Base-by-base conservation (phyloP, 2,888 invertebrate genomes). In the Drosophila melanosoma region DNA sequence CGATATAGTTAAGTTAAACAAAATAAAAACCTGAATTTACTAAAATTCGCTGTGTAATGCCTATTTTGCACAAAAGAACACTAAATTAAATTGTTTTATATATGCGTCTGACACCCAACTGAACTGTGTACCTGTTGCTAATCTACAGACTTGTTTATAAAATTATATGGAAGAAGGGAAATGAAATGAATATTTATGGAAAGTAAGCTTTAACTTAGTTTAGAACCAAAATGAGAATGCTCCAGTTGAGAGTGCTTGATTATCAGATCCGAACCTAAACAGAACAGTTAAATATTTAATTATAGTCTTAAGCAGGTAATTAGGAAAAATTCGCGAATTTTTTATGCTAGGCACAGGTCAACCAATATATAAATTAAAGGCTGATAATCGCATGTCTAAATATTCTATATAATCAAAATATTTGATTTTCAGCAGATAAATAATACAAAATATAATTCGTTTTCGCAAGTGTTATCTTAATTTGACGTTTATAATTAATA, bases 41-140 rank as follows among this genome's bases (percentile, higher is more conserved):
- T 26, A 0, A 63, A 56, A 62, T 4, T 17, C 52, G 74, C 45
- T 23, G 2, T 10, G 59, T 79, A 77, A 79, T 64, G 81, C 57
- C 33, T 3, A 60, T 38, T 54, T 17, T 54, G 81, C 77, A 65
- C 10, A 59, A 26, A 26, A 12, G 10, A 59, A 42, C n/a, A 49
- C 45, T 0, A 36, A 32, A 52, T 17, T 29, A n/a, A 32, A n/a
- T 23, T 20, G 1, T 2, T 26, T 17, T 12, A 53, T 2, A 29
- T n/a, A 48, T 26, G 23, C 26, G 63, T n/a, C 45, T 54, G 66
- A 33, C 38, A 79, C 20, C 38, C 20, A 51, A 63, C 0, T 67
- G 71, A 70, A 77, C 63, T 70, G 42, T 70, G 62, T 20, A 69
- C 65, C 64, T 58, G 26, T 0, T 15, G 3, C 40, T 17, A 12